These are phyloP conservation scores for Capreolus pygargus DNA, from an alignment of 2,113 vertebrate species.

Conservation along the genomic window DNA sequence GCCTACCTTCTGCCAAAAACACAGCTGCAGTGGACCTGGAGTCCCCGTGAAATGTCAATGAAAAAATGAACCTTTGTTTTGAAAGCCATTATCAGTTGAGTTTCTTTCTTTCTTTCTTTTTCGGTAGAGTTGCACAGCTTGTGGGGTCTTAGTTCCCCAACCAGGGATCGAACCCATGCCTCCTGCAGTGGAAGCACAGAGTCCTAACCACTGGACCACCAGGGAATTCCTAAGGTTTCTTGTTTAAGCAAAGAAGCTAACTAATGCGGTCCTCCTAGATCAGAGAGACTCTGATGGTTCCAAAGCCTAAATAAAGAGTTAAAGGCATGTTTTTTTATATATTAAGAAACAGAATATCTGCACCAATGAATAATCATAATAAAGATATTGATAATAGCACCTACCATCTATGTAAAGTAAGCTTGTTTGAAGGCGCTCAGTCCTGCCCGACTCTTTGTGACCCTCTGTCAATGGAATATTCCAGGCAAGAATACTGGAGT, in stretches of 20 bases:
- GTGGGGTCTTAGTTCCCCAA: background rate
- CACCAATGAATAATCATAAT: background rate
- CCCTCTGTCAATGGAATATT: background rate
- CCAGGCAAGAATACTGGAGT: background rate
- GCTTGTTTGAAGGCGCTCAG: background rate
- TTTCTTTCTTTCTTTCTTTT: background rate
- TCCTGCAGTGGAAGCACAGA: background rate
- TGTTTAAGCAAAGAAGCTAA: background rate
- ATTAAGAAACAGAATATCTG: background rate
- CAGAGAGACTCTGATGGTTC: background rate
- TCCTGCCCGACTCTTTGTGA: background rate
- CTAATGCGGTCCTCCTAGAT: background rate
- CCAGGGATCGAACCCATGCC: background rate
- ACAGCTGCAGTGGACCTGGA: background rate
- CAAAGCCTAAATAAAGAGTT: background rate
- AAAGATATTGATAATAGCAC: background rate
- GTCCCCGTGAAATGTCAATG: background rate
- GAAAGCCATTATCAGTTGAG: background rate
- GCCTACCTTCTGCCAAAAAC: background rate
- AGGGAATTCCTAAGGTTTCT: background rate
- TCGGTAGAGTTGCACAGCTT: background rate
- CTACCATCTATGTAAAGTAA: background rate
- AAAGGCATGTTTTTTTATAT: background rate
- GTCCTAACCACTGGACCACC: background rate
- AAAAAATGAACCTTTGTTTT: background rate